Percentiles rank a stretch among this genome's conserved stretches.
These are phyloP conservation scores for Macroglossus sobrinus DNA, from an alignment of 2,113 vertebrate species.

Conservation along the genomic window DNA sequence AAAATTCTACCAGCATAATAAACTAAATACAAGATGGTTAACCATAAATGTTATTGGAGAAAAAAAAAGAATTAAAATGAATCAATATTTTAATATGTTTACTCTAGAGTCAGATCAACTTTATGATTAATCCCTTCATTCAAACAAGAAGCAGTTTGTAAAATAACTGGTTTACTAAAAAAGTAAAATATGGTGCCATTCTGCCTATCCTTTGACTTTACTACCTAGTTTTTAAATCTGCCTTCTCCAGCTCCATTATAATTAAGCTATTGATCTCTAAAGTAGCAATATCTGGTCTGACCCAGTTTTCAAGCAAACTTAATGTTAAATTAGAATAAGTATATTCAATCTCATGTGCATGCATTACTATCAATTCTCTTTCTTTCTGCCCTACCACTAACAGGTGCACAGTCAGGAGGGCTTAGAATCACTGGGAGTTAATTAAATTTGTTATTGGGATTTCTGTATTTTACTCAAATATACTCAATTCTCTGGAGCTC, in stretches of 20 bases:
- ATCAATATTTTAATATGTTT: background rate
- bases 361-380: background rate
- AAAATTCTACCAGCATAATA: background rate
- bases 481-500: background rate
- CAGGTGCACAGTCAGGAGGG: background rate
- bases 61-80: slow-evolving; percentile 19
- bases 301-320: background rate
- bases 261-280: background rate
- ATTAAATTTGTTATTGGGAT: background rate
- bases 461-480: background rate
- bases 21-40: slow-evolving; percentile 15
- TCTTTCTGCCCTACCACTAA: background rate
- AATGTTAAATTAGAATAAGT: background rate
- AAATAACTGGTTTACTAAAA: background rate
- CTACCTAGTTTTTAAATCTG: background rate
- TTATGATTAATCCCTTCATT: background rate
- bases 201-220: background rate
- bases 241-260: background rate
- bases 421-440: background rate
- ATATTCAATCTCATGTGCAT: background rate
- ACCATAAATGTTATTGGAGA: background rate
- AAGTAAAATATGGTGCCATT: background rate
- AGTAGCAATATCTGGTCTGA: background rate
- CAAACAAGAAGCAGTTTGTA: background rate
- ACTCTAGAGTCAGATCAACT: background rate